Evolutionary conservation across 2,888 invertebrate genomes (phyloP), one percentile per base, ranked within the genome.

Genomic region (Callyntrura guangdongensis): DNA sequence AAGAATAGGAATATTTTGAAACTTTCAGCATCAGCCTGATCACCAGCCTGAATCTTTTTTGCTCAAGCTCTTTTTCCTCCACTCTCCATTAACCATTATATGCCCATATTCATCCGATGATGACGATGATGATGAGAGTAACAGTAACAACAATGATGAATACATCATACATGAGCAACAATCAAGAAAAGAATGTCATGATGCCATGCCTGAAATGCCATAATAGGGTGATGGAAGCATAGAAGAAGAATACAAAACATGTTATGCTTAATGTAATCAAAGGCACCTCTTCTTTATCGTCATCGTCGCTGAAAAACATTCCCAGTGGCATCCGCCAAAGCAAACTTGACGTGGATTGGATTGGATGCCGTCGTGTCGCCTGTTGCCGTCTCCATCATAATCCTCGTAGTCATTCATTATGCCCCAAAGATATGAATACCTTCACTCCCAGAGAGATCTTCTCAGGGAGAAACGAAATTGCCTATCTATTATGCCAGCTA

Each of bases 391-490:
- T 72, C 47, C 47, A 27, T 72, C 8, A 72, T 72, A 45, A 47
- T 72, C 72, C 45, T 45, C 72, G 9, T 3, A n/a, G 45, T 47
- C 47, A 72, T 72, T 17, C 72, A 72, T 72, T 72, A 72, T 72
- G 72, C 72, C 72, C 72, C 72, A 72, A 17, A 72, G 72, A 72
- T 72, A 72, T 72, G 45, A 72, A 72, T 72, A 72, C 72, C 72
- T 72, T 72, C 45, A 45, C 20, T 17, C 72, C 47, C 72, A 1
- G 45, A n/a, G n/a, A n/a, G n/a, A n/a, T 47, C 36, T 45, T 11
- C n/a, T 59, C 59, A 14, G 0, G 8, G 45, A 72, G 25, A 45
- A 5, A 72, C 11, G 12, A 5, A 17, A 47, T 47, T 72, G 5
- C n/a, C 72, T 72, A 45, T 72, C 11, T 22, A 72, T 72, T 45